Percentiles rank a stretch among this genome's conserved stretches.
These are phyloP conservation scores for Pelagia noctiluca DNA, from an alignment of 30 jellyfish, hydroid and myxozoan genomes.

Conservation along the genomic window DNA sequence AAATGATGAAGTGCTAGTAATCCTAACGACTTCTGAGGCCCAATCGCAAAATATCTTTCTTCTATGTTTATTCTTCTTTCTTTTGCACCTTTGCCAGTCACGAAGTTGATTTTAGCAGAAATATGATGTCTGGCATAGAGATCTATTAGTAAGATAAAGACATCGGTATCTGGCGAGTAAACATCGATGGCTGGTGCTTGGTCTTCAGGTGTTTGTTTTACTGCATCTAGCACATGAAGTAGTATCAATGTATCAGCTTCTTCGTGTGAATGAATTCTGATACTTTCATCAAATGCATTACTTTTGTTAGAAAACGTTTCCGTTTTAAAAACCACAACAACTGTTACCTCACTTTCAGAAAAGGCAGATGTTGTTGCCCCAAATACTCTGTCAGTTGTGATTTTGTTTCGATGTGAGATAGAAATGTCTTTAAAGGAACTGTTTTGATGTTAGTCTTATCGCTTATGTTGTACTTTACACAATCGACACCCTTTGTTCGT, in stretches of 20 bases:
- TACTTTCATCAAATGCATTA: slow-evolving; percentile 1
- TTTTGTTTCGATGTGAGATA: slow-evolving; percentile 2
- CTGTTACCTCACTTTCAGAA: slow-evolving; percentile 1
- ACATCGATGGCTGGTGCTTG: slow-evolving; percentile 27
- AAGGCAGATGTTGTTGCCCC: background rate
- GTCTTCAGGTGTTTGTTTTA: slow-evolving; percentile 20
- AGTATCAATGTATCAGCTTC: slow-evolving; percentile 7
- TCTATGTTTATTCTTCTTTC: slow-evolving; percentile 1
- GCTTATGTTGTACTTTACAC: background rate
- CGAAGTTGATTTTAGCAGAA: slow-evolving; percentile 3
- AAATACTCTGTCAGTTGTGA: slow-evolving; percentile 2
- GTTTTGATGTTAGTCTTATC: background rate
- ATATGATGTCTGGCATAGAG: slow-evolving; percentile 11
- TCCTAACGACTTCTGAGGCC: slow-evolving; percentile 5
- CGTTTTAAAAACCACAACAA: background rate
- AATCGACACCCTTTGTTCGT: slow-evolving; percentile 2
- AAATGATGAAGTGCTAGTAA: background rate
- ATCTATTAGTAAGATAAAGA: slow-evolving; percentile 7
- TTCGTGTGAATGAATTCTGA: background rate
- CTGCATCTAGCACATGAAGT: slow-evolving; percentile 22
- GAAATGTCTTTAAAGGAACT: background rate
- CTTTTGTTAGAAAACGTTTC: background rate
- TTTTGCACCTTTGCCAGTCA: slow-evolving; percentile 2
- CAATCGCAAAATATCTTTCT: slow-evolving; percentile 2
- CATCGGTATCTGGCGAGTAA: slow-evolving; percentile 11